Evolutionary conservation across 1,140 invertebrate species (phyloP).

Genomic region (Zophobas morio): DNA sequence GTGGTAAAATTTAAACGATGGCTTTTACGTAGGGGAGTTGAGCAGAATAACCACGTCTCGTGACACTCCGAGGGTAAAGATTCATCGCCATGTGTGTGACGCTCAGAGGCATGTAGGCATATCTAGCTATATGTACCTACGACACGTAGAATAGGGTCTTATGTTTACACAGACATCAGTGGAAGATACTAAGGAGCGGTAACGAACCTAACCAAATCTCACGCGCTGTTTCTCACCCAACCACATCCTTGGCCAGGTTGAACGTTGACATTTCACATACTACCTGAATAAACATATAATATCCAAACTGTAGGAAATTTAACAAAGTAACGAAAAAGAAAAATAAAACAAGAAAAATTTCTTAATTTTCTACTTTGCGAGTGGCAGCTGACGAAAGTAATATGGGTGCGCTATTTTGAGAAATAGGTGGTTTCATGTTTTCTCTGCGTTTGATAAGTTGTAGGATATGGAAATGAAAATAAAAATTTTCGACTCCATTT

Average conservation of each 20-base stretch:
- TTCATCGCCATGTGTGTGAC: constrained; percentile 24
- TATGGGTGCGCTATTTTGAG: too few species aligned
- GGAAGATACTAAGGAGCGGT: constrained; percentile 49
- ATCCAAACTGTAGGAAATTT: constrained; percentile 31
- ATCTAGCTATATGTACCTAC: constrained; percentile 26
- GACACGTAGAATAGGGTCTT: constrained; percentile 39
- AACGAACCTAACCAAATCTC: constrained; percentile 56
- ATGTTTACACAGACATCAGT: constrained; percentile 49
- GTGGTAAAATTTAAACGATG: not conserved
- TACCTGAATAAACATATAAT: not conserved
- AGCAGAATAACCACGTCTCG: constrained; percentile 20
- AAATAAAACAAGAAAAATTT: too few species aligned
- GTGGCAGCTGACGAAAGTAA: too few species aligned
- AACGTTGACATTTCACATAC: constrained; percentile 45
- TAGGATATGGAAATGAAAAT: too few species aligned
- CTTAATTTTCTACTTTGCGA: too few species aligned
- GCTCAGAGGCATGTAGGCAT: constrained; percentile 33
- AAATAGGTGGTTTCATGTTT: too few species aligned
- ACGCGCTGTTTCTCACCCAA: constrained; percentile 46
- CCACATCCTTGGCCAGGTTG: constrained; percentile 41
- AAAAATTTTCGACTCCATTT: too few species aligned
- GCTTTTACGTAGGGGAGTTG: not conserved
- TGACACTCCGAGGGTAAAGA: not conserved
- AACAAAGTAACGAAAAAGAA: not conserved
- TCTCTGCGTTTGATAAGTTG: too few species aligned